Evolutionary conservation across 2,113 vertebrate species (phyloP), one percentile per base, ranked within the genome.

Genomic region (Etheostoma spectabile): DNA sequence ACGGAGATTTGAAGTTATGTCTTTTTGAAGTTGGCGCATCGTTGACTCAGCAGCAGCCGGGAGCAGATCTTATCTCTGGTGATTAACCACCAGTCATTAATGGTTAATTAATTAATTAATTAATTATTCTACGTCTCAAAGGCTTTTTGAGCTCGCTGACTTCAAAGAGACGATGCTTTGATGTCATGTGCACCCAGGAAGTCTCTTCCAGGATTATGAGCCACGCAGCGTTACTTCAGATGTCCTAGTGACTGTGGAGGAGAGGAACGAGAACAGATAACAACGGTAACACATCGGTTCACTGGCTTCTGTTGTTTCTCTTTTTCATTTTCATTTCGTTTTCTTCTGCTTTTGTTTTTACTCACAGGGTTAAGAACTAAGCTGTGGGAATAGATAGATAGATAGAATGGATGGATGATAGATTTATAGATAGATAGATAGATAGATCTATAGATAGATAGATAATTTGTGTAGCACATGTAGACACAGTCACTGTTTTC

Each of bases 141-240:
- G 77, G 70, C 55, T 49, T 49, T 49, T 38, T 30, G 19, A 74
- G 62, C 19, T 30, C 2, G 27, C 42, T n/a, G 69, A 87, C 83
- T 89, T 90, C 85, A 86, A 86, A 90, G 81, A 66, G 27, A n/a
- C 12, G 64, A 42, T 10, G 74, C 85, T 89, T 80, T 88, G 85
- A 87, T 80, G 71, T 61, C 49, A 79, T 5, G 8, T 18, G 35
- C 8, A 14, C 3, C 52, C 35, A 62, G 24, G 33, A 77, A 80
- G 51, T 74, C 65, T 74, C 68, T 80, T 8, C 59, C 46, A 49
- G 45, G 45, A 80, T 48, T 49, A 61, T 24, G 19, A 85, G 60
- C 4, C 64, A 21, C 18, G 55, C 30, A 79, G 64, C 49, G 24
- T 27, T 27, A 7, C 56, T 64, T 27, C 30, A 64, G 65, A 18